phyloP scores from a whole-genome alignment of 2,113 vertebrate species.

The Eleginops maclovinus region DNA sequence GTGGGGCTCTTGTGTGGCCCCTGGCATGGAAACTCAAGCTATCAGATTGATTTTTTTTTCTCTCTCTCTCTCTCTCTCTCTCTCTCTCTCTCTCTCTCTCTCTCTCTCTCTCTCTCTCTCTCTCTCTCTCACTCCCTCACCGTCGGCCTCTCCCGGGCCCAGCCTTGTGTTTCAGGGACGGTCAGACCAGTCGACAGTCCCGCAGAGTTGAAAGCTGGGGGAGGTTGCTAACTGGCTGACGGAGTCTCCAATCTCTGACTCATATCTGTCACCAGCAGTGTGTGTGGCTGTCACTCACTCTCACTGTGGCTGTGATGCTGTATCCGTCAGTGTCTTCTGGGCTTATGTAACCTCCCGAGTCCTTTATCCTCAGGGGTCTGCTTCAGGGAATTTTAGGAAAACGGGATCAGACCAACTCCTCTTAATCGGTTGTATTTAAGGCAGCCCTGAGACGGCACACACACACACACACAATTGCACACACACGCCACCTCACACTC shows the following conservation, averaged over 20 bases:
- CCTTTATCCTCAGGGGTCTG: slow-evolving; percentile 50
- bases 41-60: slow-evolving; percentile 69
- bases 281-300: not conserved
- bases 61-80: not conserved
- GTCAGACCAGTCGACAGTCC: slow-evolving; percentile 24
- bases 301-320: slow-evolving; percentile 1
- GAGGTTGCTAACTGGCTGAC: not conserved
- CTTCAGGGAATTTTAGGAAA: slow-evolving; percentile 55
- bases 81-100: not conserved
- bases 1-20: slow-evolving; percentile 54
- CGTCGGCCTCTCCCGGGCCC: not conserved
- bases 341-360: slow-evolving; percentile 58
- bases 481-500: not conserved
- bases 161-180: slow-evolving; percentile 25
- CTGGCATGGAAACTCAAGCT: slow-evolving; percentile 68
- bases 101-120: slow-evolving; percentile 21
- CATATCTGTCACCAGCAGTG: not conserved
- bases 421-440: slow-evolving; percentile 60
- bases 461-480: slow-evolving; percentile 11
- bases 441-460: slow-evolving; percentile 36
- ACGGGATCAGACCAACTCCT: slow-evolving; percentile 61
- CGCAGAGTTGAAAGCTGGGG: slow-evolving; percentile 24
- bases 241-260: not conserved
- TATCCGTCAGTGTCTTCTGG: slow-evolving; percentile 27
- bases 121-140: slow-evolving; percentile 12